Percentiles rank a stretch among this genome's conserved stretches.
Conservation (phyloP, 2,888 invertebrate species). For the Pyralis farinalis region DNA sequence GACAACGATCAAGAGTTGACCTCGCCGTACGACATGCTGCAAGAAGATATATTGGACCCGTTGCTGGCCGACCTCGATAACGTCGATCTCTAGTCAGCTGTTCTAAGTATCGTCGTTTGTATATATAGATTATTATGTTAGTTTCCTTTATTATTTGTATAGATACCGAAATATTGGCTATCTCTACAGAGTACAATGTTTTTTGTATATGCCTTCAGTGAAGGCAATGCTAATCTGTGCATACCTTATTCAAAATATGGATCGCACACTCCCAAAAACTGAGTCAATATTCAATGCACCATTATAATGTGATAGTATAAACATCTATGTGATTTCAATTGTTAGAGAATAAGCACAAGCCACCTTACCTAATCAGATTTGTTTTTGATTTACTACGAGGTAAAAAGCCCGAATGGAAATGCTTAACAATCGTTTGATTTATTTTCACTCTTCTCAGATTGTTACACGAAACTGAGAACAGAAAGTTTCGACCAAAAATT, state of each 20-base stretch:
- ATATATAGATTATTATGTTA: slow-evolving; percentile 46
- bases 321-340: slow-evolving; percentile 36
- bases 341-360: slow-evolving; percentile 35
- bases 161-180: slow-evolving; percentile 56
- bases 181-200: slow-evolving; percentile 66
- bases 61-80: slow-evolving; percentile 71
- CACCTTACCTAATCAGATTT: slow-evolving; percentile 13
- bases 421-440: too few relatives aligned
- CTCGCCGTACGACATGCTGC: slow-evolving; percentile 64
- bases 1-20: slow-evolving; percentile 48
- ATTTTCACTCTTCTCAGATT: too few relatives aligned
- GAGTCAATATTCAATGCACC: slow-evolving; percentile 66
- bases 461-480: too few relatives aligned
- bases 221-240: slow-evolving; percentile 55
- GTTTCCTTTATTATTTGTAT: slow-evolving; percentile 56
- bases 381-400: neutral
- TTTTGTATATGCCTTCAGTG: slow-evolving; percentile 73
- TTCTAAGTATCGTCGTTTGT: slow-evolving; percentile 36
- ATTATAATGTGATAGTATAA: slow-evolving; percentile 50
- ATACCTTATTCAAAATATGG: slow-evolving; percentile 41
- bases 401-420: neutral
- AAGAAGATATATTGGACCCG: slow-evolving; percentile 63
- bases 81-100: slow-evolving; percentile 70
- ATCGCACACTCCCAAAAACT: slow-evolving; percentile 64
- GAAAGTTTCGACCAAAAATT: too few relatives aligned